Evolutionary conservation across 2,888 invertebrate species (phyloP), one percentile per base, ranked within the genome.

Genomic region (Pristionchus exspectatus): DNA sequence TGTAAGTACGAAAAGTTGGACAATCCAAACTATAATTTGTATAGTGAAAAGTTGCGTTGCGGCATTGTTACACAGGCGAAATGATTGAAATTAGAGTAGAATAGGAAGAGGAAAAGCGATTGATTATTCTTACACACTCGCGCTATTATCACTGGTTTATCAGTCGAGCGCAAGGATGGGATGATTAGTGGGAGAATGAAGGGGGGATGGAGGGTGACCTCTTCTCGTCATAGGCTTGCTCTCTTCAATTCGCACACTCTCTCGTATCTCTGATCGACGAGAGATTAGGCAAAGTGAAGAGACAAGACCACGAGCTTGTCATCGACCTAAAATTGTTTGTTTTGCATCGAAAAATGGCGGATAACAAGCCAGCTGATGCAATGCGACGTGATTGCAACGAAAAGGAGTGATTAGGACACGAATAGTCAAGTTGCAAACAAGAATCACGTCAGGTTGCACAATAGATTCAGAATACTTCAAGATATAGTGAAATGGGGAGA

Each of bases 101-200:
- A n/a, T 27, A 54, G 16, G 16, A 50, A 14, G 44, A 12, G 44
- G 9, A 44, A 2, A 77, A 44, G 72, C 21, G 14, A 81, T 44
- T n/a, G 44, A 81, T 81, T 54, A n/a, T 16, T 21, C 30, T 12
- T 72, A 9, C 44, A 50, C 44, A 50, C 44, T 50, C 44, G 44
- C 44, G 44, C 44, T 24, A 24, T n/a, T 24, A 63, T 63, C 63
- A 63, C 63, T 63, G n/a, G 24, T 27, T 66, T 27, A 66, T 69
- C 69, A 33, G 27, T 33, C 14, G 69, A 66, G 66, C 63, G 24
- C 33, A 69, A 69, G 81, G 81, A 54, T 50, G 81, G 81, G 81
- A 77, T 77, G 77, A 77, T 77, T 44, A 77, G 77, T 1, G 81
- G 18, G 81, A n/a, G 44, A 30, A 77, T 27, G 69, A 69, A 69